Percentiles rank a stretch among this genome's conserved stretches.
Evolutionary conservation across 2,797 vertebrate species (phyloP).

Genomic region (Spinus olivaceus): DNA sequence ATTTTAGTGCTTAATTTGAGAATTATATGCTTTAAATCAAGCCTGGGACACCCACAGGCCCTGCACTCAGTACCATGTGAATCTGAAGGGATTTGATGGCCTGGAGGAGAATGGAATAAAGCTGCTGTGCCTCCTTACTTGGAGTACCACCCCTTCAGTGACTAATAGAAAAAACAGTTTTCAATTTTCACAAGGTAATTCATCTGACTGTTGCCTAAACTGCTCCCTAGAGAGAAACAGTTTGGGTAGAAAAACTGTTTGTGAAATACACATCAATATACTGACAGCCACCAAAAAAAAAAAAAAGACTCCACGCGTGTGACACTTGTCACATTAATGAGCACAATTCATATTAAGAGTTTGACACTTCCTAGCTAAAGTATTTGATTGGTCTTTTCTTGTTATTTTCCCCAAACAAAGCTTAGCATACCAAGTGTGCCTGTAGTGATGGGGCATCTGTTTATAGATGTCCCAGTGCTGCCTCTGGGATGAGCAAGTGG

Average conservation of each 20-base stretch:
- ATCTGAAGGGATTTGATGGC: neutral
- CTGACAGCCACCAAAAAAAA: neutral
- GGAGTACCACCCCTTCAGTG: neutral
- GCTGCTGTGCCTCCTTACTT: neutral
- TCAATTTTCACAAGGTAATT: constrained; percentile 17
- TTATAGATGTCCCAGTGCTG: neutral
- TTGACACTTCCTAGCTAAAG: neutral
- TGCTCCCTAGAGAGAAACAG: neutral
- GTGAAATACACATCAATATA: neutral
- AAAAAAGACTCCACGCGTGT: neutral
- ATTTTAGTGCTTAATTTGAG: neutral
- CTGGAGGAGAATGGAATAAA: neutral
- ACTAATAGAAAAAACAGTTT: constrained; percentile 14
- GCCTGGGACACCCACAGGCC: fast-evolving
- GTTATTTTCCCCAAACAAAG: neutral
- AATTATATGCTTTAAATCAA: neutral
- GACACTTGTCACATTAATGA: neutral
- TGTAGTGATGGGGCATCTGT: neutral
- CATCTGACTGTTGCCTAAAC: neutral
- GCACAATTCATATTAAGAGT: neutral
- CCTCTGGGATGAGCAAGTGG: fast-evolving
- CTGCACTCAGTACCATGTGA: neutral
- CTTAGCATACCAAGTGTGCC: neutral
- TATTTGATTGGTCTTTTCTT: neutral
- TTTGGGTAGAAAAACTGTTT: neutral